These are phyloP conservation scores for Trichogramma pretiosum DNA, from an alignment of 1,140 invertebrate species.

Conservation along the genomic window DNA sequence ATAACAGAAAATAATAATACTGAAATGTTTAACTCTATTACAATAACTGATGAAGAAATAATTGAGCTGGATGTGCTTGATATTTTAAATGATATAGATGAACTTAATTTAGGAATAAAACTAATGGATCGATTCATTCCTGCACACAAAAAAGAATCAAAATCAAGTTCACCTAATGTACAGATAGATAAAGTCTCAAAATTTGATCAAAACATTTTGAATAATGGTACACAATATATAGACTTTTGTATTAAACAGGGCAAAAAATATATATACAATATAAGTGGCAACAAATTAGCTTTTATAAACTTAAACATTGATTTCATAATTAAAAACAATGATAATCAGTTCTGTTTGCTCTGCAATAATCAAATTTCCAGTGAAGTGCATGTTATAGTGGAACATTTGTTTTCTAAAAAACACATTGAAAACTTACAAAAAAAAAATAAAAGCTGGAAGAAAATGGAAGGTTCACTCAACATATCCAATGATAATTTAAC, in stretches of 20 bases:
- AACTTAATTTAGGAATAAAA: not conserved
- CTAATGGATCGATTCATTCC: not conserved
- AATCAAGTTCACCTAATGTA: not conserved
- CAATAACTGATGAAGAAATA: no score
- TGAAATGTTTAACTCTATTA: no score
- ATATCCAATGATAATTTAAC: conserved; percentile 17
- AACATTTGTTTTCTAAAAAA: conserved; percentile 11
- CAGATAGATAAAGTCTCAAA: not conserved
- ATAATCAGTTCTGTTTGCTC: conserved; percentile 9
- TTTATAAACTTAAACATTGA: not conserved
- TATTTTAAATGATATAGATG: not conserved
- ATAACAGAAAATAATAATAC: no score
- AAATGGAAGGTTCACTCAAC: not conserved
- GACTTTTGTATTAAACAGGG: not conserved
- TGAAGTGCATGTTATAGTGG: conserved; percentile 7
- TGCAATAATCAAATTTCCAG: conserved; percentile 9
- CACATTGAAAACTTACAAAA: conserved; percentile 9
- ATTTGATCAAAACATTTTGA: not conserved
- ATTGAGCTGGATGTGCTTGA: not conserved
- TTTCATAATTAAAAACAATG: not conserved
- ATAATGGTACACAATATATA: not conserved
- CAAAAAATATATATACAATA: conserved; percentile 4
- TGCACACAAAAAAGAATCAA: not conserved
- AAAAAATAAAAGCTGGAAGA: not conserved
- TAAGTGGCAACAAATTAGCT: not conserved